A percentile compares a stretch with the other conserved stretches of the same genome.
Conservation (phyloP, 2,888 invertebrate genomes). For the Nomada fabriciana region DNA sequence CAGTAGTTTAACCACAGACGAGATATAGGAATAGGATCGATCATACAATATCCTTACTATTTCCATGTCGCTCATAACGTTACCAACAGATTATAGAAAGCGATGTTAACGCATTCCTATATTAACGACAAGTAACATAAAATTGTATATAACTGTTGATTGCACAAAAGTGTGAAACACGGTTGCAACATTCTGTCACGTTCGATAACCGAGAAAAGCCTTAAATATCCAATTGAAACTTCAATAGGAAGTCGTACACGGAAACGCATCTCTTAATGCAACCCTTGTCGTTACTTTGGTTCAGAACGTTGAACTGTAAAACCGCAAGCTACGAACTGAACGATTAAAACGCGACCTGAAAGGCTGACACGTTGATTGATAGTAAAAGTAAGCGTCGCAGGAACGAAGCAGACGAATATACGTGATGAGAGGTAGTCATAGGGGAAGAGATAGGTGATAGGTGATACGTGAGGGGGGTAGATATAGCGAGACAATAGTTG, state of each 20-base stretch:
- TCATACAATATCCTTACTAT: too few relatives aligned
- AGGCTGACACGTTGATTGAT: constrained; percentile 28
- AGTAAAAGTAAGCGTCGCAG: constrained; percentile 33
- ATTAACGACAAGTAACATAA: too few relatives aligned
- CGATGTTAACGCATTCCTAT: too few relatives aligned
- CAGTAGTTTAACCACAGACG: not conserved
- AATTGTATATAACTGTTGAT: not conserved
- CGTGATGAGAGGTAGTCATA: constrained; percentile 4
- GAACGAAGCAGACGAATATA: constrained; percentile 9
- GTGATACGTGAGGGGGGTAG: not conserved
- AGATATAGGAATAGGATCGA: too few relatives aligned
- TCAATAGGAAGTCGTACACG: not conserved
- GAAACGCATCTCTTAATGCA: not conserved
- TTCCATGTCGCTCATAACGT: too few relatives aligned
- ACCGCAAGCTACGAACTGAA: constrained; percentile 21
- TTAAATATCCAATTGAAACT: not conserved
- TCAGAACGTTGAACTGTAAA: constrained; percentile 20
- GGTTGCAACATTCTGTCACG: not conserved
- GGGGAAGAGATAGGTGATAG: constrained; percentile 7
- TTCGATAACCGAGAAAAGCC: not conserved
- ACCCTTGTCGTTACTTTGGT: constrained; percentile 27
- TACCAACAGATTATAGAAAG: too few relatives aligned
- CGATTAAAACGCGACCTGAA: not conserved
- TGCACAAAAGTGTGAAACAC: not conserved
- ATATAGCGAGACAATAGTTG: constrained; percentile 55